Evolutionary conservation across 2,797 vertebrate species (phyloP), one percentile per base, ranked within the genome.

Genomic region (Rallus crepitans): DNA sequence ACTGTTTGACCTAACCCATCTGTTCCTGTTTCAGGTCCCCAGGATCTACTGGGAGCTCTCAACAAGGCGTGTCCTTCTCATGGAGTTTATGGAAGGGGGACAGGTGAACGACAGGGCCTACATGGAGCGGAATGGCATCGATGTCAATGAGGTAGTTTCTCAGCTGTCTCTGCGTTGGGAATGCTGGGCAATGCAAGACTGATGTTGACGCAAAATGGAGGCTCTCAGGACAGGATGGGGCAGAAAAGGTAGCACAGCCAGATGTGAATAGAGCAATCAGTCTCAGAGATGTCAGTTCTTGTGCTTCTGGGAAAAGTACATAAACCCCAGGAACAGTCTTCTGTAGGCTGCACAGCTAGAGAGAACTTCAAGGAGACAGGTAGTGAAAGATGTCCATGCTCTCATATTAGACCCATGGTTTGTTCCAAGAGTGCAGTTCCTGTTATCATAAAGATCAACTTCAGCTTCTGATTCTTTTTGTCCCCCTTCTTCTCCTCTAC

Each of bases 31-130:
- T 37, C 95, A 99, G 99, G 98, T 99, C 33, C 99, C 99, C 17
- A 98, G 93, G 59, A 99, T 99, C 97, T 98, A 99, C 94, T 99
- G 99, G 99, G 98, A 99, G 31, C 97, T 99, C 69, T 99, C 99
- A 66, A 99, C 99, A 50, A 99, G 98, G 88, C 98, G 99, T 1
- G 98, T 99, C 66, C 98, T 99, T 73, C 98, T 99, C 91, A 99
- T 99, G 99, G 99, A 99, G 68, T 99, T 99, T 91, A 98, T 98
- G 60, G 99, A 99, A 27, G 99, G 99, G 0, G 99, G 99, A 11
- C 99, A 99, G 95, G 99, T 99, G 97, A 99, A 99, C 0, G 99
- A 99, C 97, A 97, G 95, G 64, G 98, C 98, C 66, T 99, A 99
- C 97, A 99, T 99, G 98, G 98, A 98, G 95, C 97, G 70, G 86